Evolutionary conservation across 2,113 vertebrate genomes (phyloP), one percentile per base, ranked within the genome.

Genomic region (Raja brachyura): DNA sequence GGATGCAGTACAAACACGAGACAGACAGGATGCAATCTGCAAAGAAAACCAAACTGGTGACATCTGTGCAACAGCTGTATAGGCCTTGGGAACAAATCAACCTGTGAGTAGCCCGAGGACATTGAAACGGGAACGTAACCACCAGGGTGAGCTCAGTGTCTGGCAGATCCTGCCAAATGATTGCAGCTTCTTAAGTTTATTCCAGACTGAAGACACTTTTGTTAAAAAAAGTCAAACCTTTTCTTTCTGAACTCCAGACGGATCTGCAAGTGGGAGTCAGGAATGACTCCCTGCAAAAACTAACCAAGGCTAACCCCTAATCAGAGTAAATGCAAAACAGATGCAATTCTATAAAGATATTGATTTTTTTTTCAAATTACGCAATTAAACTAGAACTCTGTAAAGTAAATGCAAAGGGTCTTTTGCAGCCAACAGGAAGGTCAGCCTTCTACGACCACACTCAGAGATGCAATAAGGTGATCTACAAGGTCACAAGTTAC

Each of bases 241-340:
- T 88, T 39, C 77, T 73, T 70, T 48, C 66, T 73, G n/a, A 92
- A 48, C 33, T 92, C 90, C 28, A 25, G 90, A 92, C 31, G 66
- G 90, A 74, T 14, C 11, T 73, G 63, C 18, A 68, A 90, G 59
- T 68, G 86, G 18, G 86, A 90, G 63, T 88, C 83, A 88, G 61
- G 61, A 88, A n/a, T 88, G 59, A 66, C 83, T 88, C 59, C 59
- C 83, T 54, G 39, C 39, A 54, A 25, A 92, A 73, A 54, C 63
- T 73, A 74, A 48, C 66, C 22, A 73, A 54, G 68, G 63, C 68
- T 74, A 70, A 73, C 18, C 66, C 66, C 39, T 73, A 54, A 74
- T 14, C 66, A 73, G 68, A 74, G 66, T 92, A 73, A 92, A 73
- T 92, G 68, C 54, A 14, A 92, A 73, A 92, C 90, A 92, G 66